Evolutionary conservation across 1,140 invertebrate species (phyloP).

Genomic region (Armadillidium nasatum): DNA sequence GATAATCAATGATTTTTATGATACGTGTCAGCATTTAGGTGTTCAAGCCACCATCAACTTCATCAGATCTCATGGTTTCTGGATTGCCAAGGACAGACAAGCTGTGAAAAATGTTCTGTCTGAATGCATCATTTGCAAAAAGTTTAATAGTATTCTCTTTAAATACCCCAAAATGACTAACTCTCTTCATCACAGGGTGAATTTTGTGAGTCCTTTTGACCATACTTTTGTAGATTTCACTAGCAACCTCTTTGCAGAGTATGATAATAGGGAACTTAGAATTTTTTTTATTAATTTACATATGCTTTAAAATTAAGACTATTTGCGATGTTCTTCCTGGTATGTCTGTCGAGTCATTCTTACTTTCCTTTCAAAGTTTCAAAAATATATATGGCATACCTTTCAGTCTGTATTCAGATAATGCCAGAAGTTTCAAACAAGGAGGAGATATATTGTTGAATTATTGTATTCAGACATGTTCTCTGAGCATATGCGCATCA

Average conservation of each 20-base stretch:
- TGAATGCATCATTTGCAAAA: background rate
- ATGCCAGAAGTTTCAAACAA: background rate
- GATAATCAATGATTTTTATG: background rate
- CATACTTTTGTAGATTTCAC: background rate
- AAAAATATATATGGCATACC: conserved; percentile 16
- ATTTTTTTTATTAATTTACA: background rate
- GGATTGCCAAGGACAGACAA: background rate
- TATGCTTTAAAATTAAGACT: background rate
- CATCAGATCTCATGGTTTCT: background rate
- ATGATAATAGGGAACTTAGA: background rate
- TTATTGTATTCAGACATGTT: background rate
- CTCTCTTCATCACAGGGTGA: background rate
- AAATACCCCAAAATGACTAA: background rate
- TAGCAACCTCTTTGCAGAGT: background rate
- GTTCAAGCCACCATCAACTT: conserved; percentile 9
- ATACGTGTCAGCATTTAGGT: conserved; percentile 2
- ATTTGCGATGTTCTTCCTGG: background rate
- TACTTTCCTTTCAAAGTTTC: conserved; percentile 5
- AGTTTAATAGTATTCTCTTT: background rate
- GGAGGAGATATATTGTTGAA: background rate
- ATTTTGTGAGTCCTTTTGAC: conserved; percentile 3
- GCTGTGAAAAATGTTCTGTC: background rate
- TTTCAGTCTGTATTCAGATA: background rate
- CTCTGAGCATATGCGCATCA: background rate
- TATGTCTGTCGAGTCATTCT: background rate